Base-by-base conservation (phyloP, 2,888 invertebrate species). In the Epistrophe eligans region DNA sequence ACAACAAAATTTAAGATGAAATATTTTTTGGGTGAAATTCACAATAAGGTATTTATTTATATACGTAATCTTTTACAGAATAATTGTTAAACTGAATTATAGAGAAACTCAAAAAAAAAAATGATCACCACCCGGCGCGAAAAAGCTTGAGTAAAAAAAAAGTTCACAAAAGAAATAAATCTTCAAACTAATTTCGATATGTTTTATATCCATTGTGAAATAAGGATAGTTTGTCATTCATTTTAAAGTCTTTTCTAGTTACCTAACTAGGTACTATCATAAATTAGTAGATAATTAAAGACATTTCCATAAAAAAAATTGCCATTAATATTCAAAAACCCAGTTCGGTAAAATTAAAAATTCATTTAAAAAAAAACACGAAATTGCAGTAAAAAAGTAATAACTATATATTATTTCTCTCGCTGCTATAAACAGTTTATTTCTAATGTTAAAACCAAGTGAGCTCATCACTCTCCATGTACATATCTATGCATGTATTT, bases 311-410 rank as follows among this genome's bases (percentile, higher is more conserved):
- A 7, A 28, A 3, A 28, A 55, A 32, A 55, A 55, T n/a, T 24
- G 55, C 28, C n/a, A 55, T 55, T 32, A 32, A 32, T 55, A 2
- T 28, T n/a, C 32, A 58, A 58, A 17, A 58, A 57, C 35, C 17
- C 7, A 11, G 5, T 35, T 32, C 11, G 17, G n/a, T 17, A 8
- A 48, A 58, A 58, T 13, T 7, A 35, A 35, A 17, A 35, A 58
- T 35, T 35, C 10, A 58, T 58, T n/a, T 57, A 17, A n/a, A 60
- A 60, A 62, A 40, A 55, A 32, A 64, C 67, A 35, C 32, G 67
- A 67, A 67, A 38, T 19, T 67, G 67, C 67, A 67, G n/a, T 64
- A 32, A 55, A 28, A 55, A 28, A 52, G 15, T 8, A 15, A 28
- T 28, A 55, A 52, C 50, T 15, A 50, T 50, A 50, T 52, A 13